Evolutionary conservation across 2,797 vertebrate genomes (phyloP).

Genomic region (Typhlichthys eigenmanni): DNA sequence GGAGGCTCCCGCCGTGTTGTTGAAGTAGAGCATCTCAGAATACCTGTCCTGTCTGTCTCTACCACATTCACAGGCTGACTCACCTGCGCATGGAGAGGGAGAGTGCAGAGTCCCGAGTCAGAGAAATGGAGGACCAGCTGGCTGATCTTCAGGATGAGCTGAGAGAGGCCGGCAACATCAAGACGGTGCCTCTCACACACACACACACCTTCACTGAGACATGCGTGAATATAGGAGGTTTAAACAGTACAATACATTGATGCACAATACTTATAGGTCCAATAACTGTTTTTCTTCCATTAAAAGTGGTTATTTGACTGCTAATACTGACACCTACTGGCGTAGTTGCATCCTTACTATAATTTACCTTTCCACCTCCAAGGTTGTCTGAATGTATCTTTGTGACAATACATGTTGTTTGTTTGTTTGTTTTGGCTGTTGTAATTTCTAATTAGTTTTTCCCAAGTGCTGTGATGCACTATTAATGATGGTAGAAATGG

Average conservation of each 20-base stretch:
- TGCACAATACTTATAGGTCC: too few relatives aligned
- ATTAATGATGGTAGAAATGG: neutral
- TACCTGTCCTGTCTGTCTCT: neutral
- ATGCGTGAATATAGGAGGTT: neutral
- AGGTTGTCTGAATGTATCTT: neutral
- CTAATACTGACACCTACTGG: too few relatives aligned
- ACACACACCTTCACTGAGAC: conserved; percentile 7
- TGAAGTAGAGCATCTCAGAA: too few relatives aligned
- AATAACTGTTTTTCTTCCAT: too few relatives aligned
- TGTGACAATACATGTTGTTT: neutral
- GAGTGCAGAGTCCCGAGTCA: conserved; percentile 75
- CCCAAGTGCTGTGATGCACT: neutral
- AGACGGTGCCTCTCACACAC: conserved; percentile 75
- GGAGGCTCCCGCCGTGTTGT: too few relatives aligned
- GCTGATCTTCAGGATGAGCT: conserved; percentile 82
- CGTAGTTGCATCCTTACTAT: too few relatives aligned
- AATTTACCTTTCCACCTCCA: too few relatives aligned
- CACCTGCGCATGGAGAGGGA: conserved; percentile 83
- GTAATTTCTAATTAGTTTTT: neutral
- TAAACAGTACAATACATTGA: too few relatives aligned
- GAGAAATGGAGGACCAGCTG: conserved; percentile 82
- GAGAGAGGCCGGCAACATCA: conserved; percentile 62
- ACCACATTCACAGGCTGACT: conserved; percentile 74
- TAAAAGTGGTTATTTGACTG: too few relatives aligned
- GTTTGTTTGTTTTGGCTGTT: neutral